Percentiles rank a stretch among this genome's conserved stretches.
Conservation (phyloP, 2,888 invertebrate genomes). For the Eupithecia subumbrata region DNA sequence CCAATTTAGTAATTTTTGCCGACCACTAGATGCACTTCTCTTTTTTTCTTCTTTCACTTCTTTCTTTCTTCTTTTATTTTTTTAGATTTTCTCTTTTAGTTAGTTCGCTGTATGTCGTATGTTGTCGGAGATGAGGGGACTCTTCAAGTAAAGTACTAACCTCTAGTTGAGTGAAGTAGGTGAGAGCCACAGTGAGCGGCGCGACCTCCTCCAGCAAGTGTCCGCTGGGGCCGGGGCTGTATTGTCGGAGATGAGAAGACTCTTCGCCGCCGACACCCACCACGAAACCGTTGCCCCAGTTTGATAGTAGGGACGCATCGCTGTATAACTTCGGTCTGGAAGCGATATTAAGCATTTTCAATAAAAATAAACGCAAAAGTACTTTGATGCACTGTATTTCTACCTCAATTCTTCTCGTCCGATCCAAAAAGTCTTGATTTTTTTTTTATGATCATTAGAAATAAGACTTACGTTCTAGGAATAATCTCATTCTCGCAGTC, state of each 20-base stretch:
- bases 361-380: too few relatives aligned
- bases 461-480: conserved; percentile 58
- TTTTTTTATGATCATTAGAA: too few relatives aligned
- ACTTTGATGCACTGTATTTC: too few relatives aligned
- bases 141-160: conserved; percentile 61
- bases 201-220: conserved; percentile 86
- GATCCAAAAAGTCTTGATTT: too few relatives aligned
- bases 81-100: too few relatives aligned
- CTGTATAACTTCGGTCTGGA: conserved; percentile 66
- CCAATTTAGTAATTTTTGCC: too few relatives aligned
- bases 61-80: too few relatives aligned
- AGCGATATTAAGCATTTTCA: background rate
- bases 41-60: too few relatives aligned
- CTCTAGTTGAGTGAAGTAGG: conserved; percentile 94
- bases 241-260: conserved; percentile 89
- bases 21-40: too few relatives aligned
- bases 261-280: conserved; percentile 93
- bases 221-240: conserved; percentile 86
- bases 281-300: conserved; percentile 84
- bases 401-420: too few relatives aligned
- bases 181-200: conserved; percentile 90
- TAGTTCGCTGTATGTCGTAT: too few relatives aligned
- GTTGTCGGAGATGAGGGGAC: too few relatives aligned
- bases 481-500: conserved; percentile 58
- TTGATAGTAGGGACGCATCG: conserved; percentile 67